A percentile compares a stretch with the other conserved stretches of the same genome.
phyloP scores from a whole-genome alignment of 2,113 vertebrate species.

The Dicerorhinus sumatrensis region DNA sequence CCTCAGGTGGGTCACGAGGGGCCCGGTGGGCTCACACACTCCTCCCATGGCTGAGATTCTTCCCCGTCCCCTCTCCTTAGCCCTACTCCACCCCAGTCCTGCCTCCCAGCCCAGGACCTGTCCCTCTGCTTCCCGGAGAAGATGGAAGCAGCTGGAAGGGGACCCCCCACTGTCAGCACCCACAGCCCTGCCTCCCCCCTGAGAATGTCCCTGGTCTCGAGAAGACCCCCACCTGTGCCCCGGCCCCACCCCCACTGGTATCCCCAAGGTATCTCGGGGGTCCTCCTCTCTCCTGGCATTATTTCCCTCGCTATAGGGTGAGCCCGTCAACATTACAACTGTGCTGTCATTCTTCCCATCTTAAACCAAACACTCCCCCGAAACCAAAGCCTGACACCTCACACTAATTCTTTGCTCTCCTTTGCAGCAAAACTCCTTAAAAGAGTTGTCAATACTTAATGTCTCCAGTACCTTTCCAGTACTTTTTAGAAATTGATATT shows the following conservation, averaged over 20 bases:
- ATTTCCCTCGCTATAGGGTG: no score
- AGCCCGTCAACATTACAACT: no score
- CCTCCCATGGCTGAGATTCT: no score
- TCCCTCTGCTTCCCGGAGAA: not conserved
- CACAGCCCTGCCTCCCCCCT: not conserved
- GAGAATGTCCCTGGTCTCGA: accelerated
- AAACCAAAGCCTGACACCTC: no score
- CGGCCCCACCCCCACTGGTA: accelerated
- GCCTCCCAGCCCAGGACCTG: not conserved
- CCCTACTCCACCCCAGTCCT: accelerated
- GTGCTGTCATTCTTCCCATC: not conserved
- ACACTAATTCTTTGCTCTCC: not conserved
- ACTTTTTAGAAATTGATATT: not conserved
- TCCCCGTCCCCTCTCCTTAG: accelerated
- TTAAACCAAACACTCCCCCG: not conserved
- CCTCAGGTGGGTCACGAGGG: not conserved
- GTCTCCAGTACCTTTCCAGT: not conserved
- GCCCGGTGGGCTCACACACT: accelerated
- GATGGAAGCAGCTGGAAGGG: not conserved
- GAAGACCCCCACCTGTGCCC: no score
- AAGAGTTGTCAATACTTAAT: no score
- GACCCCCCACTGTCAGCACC: accelerated
- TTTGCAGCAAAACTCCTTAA: not conserved
- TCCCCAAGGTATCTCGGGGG: not conserved
- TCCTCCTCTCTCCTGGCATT: not conserved